A percentile compares a stretch with the other conserved stretches of the same genome.
These are phyloP conservation scores for Capricornis sumatraensis DNA, from an alignment of 2,113 vertebrate genomes.

Conservation along the genomic window DNA sequence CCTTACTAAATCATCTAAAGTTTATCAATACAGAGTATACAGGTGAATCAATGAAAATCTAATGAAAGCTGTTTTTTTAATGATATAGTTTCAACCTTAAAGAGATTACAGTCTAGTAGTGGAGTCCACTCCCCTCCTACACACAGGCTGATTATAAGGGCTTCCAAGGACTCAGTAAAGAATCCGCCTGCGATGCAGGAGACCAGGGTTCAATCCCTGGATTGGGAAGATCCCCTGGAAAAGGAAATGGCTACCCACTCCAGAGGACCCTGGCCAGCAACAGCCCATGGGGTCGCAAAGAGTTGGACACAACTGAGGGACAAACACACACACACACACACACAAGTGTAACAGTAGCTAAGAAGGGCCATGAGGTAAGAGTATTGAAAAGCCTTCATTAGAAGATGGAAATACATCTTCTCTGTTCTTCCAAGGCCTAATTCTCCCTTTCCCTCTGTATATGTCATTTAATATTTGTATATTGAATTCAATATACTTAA, in stretches of 20 bases:
- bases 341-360: neutral
- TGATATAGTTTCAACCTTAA: neutral
- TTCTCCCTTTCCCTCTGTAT: neutral
- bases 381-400: neutral
- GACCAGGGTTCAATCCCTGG: neutral
- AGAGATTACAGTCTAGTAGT: neutral
- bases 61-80: neutral
- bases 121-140: neutral
- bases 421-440: neutral
- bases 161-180: neutral
- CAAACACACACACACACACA: neutral
- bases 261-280: neutral
- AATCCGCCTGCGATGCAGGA: neutral
- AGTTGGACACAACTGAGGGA: neutral
- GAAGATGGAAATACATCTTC: neutral
- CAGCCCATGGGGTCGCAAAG: neutral
- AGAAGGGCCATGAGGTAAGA: neutral
- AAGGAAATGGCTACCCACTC: neutral
- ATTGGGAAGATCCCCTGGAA: neutral
- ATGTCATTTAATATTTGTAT: neutral
- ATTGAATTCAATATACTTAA: neutral
- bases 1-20: neutral
- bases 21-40: neutral
- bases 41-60: neutral
- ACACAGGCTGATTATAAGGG: neutral